Evolutionary conservation across 2,797 vertebrate species (phyloP), one percentile per base, ranked within the genome.

Genomic region (Molossus alvarezi): DNA sequence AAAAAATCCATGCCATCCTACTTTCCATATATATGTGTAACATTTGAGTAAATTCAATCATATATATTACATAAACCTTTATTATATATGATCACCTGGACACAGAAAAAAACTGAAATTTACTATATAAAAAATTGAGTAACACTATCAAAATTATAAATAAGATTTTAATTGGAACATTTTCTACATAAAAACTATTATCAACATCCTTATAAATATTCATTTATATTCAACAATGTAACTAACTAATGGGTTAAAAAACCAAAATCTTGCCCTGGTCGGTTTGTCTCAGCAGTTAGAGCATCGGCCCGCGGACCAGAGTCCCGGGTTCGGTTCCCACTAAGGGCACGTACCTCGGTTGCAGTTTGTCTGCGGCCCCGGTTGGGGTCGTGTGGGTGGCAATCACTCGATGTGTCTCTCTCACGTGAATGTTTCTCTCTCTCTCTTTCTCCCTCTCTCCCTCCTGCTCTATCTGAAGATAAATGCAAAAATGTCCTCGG

Each of bases 151-250:
- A 94, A 95, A 86, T 79, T 29, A 82, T 69, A 93, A 73, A 20
- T 83, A 77, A 93, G 18, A 91, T 64, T 91, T 95, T 92, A 95
- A 95, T 33, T 79, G 4, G 21, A 93, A 82, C 37, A 90, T 76
- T 72, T 94, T 64, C 81, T 86, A 92, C 8, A 87, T 79, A 72
- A 94, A 77, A 92, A 90, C 51, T 37, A 90, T 58, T 67, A 90
- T 72, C 67, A 58, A 58, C 18, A 67, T 60, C 48, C 88, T 93
- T 79, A 58, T 25, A 72, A 73, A 64, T 25, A 45, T 67, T 85
- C 41, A 91, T 45, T 76, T 77, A 81, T 77, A 73, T n/a, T 86
- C 23, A 71, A 88, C 18, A 81, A 88, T 67, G 20, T 73, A 88
- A 87, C 3, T 73, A 88, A 87, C 3, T 65, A 84, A 90, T 27